phyloP scores from a whole-genome alignment of 1,140 invertebrate genomes.

The Episyrphus balteatus region DNA sequence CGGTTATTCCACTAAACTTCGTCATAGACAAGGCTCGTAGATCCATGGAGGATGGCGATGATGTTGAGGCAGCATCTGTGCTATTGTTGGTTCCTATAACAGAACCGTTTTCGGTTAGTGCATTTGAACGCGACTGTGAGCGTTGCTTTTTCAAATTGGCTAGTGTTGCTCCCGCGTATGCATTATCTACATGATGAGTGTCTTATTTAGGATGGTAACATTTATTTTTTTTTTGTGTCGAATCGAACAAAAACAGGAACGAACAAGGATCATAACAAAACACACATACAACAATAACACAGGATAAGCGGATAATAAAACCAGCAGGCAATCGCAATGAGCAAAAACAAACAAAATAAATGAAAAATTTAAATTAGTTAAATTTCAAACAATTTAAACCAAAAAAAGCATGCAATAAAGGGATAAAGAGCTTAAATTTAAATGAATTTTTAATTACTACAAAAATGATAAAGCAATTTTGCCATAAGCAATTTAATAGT shows the following conservation, averaged over 20 bases:
- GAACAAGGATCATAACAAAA: too few species aligned
- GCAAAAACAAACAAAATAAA: too few species aligned
- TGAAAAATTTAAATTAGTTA: too few species aligned
- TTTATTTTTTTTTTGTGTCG: neutral
- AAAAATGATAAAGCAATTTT: too few species aligned
- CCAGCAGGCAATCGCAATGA: neutral
- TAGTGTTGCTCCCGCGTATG: constrained; percentile 44
- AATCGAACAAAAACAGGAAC: too few species aligned
- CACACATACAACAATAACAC: too few species aligned
- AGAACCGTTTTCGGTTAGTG: constrained; percentile 32
- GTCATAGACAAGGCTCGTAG: constrained; percentile 36
- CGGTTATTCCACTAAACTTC: constrained; percentile 54
- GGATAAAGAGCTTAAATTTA: too few species aligned
- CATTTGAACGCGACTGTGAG: constrained; percentile 62
- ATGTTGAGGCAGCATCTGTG: constrained; percentile 35
- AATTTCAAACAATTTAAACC: too few species aligned
- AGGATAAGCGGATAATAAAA: neutral
- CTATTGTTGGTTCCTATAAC: constrained; percentile 26
- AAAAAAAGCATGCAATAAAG: too few species aligned
- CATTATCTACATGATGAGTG: constrained; percentile 1
- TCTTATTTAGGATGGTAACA: neutral
- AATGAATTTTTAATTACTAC: too few species aligned
- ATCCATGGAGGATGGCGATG: constrained; percentile 33
- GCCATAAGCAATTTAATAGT: too few species aligned
- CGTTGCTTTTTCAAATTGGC: constrained; percentile 84